phyloP scores from a whole-genome alignment of 2,888 invertebrate species.

The Drosophila subsilvestris region DNA sequence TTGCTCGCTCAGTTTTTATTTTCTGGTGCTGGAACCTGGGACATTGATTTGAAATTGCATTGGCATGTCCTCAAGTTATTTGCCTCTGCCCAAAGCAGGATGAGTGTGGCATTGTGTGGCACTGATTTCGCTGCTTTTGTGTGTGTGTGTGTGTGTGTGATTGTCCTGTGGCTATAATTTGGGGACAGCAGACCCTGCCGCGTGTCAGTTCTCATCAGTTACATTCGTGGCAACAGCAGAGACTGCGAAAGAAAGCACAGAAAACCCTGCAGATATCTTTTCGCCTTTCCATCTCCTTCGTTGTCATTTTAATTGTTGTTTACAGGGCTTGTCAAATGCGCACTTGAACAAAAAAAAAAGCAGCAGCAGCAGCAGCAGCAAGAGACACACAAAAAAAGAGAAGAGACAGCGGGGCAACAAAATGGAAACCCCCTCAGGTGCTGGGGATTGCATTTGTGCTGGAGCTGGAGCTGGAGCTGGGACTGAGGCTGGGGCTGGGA shows the following conservation, averaged over 20 bases:
- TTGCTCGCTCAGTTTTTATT: constrained; percentile 45
- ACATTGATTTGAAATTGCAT: constrained; percentile 66
- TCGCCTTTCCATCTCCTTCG: constrained; percentile 52
- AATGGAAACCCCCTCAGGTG: constrained; percentile 24
- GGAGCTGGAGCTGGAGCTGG: no score
- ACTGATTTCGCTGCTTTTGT: constrained; percentile 38
- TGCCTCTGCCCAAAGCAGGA: constrained; percentile 18
- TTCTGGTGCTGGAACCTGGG: constrained; percentile 29
- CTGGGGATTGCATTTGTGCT: background rate
- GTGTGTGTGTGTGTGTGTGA: constrained; percentile 22
- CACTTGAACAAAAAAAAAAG: constrained; percentile 61
- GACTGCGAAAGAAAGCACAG: constrained; percentile 41
- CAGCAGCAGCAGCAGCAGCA: background rate
- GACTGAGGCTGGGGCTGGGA: no score
- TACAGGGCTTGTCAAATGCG: constrained; percentile 79
- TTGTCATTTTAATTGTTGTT: constrained; percentile 82
- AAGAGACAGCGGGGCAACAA: background rate
- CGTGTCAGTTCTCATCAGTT: constrained; percentile 71
- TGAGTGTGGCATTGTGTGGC: constrained; percentile 25
- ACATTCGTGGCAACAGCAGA: constrained; percentile 28
- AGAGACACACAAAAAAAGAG: background rate
- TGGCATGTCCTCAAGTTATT: constrained; percentile 76
- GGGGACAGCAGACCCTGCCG: constrained; percentile 40
- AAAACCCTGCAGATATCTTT: constrained; percentile 53
- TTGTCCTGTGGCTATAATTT: constrained; percentile 75